Base-by-base conservation (phyloP, 2,113 vertebrate species). In the Erinaceus europaeus region DNA sequence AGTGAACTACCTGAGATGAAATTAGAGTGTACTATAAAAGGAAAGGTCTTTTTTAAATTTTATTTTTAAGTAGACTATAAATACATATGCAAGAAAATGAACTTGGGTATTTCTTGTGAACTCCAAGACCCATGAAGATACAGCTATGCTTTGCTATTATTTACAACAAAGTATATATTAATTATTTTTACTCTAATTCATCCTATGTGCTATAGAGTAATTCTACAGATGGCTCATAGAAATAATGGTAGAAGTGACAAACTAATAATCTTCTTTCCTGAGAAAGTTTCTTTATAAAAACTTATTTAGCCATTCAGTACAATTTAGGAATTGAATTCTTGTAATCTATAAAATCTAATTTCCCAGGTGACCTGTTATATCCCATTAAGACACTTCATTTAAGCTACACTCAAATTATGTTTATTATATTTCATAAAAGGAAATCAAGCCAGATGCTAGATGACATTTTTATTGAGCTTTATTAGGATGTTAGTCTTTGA, bases 371-470 rank as follows among this genome's bases (percentile, higher is more conserved):
- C 73, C 68, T 90, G 64, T 52, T 85, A 90, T 88, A 91, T 93
- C 53, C 81, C 80, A 88, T 87, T 86, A 93, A 81, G 92, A 93
- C 59, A 93, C 76, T 94, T 94, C 86, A 82, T 84, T 94, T 87
- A 87, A 93, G 61, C 65, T 78, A 91, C 8, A 38, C 55, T 94
- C 65, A 84, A 89, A 93, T 95, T 90, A 93, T 87, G 71, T 93
- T 91, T 87, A 94, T 50, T 75, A 32, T 93, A 87, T 95, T 93
- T 93, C 90, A 94, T 87, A 83, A 93, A 84, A 94, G 65, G 38
- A 84, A 90, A 86, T 67, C 38, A 53, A 90, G 61, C 38, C 82
- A 90, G 65, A 77, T 90, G 89, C 77, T 55, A 40, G 69, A 81
- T 89, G 81, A 78, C 69, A 83, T 86, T 68, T 93, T 95, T 94